A percentile compares a stretch with the other conserved stretches of the same genome.
Evolutionary conservation across 2,888 invertebrate species (phyloP).

Genomic region (Crepidodera aurea): DNA sequence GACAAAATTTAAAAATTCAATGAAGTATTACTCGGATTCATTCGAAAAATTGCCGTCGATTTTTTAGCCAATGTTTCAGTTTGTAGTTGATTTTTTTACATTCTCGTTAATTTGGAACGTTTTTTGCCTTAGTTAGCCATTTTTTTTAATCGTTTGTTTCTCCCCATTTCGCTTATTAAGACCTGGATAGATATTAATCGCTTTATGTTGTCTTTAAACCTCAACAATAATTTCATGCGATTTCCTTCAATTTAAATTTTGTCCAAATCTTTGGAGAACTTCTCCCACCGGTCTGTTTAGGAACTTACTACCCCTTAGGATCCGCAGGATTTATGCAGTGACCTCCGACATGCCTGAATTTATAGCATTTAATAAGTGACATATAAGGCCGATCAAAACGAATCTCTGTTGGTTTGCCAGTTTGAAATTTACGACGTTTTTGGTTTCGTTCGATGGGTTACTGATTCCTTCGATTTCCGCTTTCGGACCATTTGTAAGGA

Average conservation of each 20-base stretch:
- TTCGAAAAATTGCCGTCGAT: no score
- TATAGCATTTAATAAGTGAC: constrained; percentile 44
- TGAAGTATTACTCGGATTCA: not conserved
- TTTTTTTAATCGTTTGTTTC: no score
- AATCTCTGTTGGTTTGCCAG: constrained; percentile 32
- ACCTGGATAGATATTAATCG: no score
- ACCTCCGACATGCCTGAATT: constrained; percentile 40
- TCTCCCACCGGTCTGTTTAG: constrained; percentile 12
- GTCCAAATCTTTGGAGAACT: not conserved
- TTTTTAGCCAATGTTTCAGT: no score
- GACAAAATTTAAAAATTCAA: not conserved
- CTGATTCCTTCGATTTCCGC: constrained; percentile 7
- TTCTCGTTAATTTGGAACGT: no score
- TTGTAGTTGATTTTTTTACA: no score
- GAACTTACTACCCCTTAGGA: constrained; percentile 29
- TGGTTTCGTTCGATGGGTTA: constrained; percentile 2
- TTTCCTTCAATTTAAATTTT: no score
- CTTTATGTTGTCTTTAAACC: no score
- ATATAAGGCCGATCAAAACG: constrained; percentile 40
- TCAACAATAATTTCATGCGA: no score
- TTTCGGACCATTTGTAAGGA: not conserved
- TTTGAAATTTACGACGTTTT: constrained; percentile 14
- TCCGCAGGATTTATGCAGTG: constrained; percentile 43
- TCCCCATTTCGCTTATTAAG: no score
- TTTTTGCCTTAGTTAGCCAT: no score